A percentile compares a stretch with the other conserved stretches of the same genome.
phyloP scores from a whole-genome alignment of 2,797 vertebrate genomes.

The Carduelis carduelis region DNA sequence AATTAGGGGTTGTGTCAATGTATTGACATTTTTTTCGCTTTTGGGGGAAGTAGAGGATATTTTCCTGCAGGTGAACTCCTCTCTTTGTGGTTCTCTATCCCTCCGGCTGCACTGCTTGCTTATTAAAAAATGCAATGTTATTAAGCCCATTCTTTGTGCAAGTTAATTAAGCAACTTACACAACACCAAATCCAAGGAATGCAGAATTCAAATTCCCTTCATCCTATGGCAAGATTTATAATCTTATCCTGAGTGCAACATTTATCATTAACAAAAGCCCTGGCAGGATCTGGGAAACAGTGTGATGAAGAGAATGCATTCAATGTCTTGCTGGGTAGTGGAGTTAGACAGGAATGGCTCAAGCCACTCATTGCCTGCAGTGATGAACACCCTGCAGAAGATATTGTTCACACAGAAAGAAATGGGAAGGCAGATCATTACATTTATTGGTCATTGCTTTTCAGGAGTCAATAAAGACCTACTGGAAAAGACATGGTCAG shows the following conservation, averaged over 20 bases:
- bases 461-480: slow-evolving; percentile 5
- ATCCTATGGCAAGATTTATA: neutral
- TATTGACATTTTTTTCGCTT: slow-evolving; percentile 37
- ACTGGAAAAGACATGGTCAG: neutral
- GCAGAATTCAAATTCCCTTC: slow-evolving; percentile 16
- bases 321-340: neutral
- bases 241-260: neutral
- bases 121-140: neutral
- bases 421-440: slow-evolving; percentile 19
- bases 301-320: neutral
- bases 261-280: slow-evolving; percentile 2
- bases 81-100: neutral
- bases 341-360: neutral
- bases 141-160: neutral
- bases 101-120: neutral
- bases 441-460: slow-evolving; percentile 53
- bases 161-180: neutral
- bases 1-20: slow-evolving; percentile 45
- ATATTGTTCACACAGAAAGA: slow-evolving; percentile 10
- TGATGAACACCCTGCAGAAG: slow-evolving; percentile 32
- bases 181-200: neutral
- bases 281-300: neutral
- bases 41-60: neutral
- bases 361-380: neutral
- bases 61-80: slow-evolving; percentile 18